These are phyloP conservation scores for Colossoma macropomum DNA, from an alignment of 2,113 vertebrate genomes.

Conservation along the genomic window DNA sequence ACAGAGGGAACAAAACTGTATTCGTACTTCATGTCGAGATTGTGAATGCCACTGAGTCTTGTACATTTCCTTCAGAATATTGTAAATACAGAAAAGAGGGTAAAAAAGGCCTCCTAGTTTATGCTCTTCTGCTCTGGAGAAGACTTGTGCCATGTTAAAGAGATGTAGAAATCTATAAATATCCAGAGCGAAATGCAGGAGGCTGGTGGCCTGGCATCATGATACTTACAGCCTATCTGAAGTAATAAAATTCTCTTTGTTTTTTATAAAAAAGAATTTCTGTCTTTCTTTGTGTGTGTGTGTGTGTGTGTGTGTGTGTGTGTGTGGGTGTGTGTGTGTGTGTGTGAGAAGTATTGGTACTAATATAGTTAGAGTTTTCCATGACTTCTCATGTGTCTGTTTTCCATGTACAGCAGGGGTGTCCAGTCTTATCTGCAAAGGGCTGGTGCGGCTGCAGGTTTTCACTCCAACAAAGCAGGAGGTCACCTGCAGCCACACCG, in stretches of 20 bases:
- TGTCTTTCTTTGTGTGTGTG: background rate
- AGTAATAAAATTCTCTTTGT: slow-evolving; percentile 82
- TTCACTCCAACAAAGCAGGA: no score
- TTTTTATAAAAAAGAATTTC: slow-evolving; percentile 77
- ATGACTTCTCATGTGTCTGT: no score
- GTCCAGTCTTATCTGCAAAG: no score
- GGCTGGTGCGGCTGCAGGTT: no score
- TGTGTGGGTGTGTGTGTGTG: background rate
- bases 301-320: no score
- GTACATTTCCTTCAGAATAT: slow-evolving; percentile 92
- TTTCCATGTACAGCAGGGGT: no score
- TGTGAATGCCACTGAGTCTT: slow-evolving; percentile 90
- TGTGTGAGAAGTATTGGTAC: no score
- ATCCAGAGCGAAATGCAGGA: slow-evolving; percentile 69
- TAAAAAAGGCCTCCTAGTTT: slow-evolving; percentile 82
- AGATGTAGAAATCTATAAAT: slow-evolving; percentile 78
- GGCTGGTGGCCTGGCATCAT: slow-evolving; percentile 71
- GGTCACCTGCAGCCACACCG: no score
- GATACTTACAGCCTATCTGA: slow-evolving; percentile 64
- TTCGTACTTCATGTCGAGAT: slow-evolving; percentile 89
- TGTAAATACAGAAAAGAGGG: slow-evolving; percentile 90
- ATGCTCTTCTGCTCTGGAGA: slow-evolving; percentile 90
- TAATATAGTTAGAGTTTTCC: no score
- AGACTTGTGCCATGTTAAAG: slow-evolving; percentile 87
- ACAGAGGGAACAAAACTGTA: slow-evolving; percentile 87